Percentiles rank a stretch among this genome's conserved stretches.
Evolutionary conservation across 2,888 invertebrate genomes (phyloP).

Genomic region (Heliconius hortense): DNA sequence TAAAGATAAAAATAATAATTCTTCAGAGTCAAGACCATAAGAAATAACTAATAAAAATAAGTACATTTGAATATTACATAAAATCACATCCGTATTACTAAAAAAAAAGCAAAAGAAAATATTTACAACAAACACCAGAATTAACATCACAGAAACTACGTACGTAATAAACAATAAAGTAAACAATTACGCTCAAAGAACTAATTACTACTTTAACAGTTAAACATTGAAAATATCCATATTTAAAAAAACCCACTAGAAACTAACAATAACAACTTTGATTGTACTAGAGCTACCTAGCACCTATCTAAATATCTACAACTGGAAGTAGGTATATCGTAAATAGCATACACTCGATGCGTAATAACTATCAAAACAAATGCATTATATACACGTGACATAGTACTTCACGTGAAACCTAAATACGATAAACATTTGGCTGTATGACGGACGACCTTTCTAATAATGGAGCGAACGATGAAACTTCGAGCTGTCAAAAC

Average conservation of each 20-base stretch:
- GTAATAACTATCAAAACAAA: slow-evolving; percentile 38
- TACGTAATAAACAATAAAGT: slow-evolving; percentile 5
- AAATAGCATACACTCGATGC: slow-evolving; percentile 19
- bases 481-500: slow-evolving; percentile 53
- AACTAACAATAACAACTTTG: slow-evolving; percentile 12
- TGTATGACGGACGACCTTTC: slow-evolving; percentile 37
- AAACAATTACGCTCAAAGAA: not conserved
- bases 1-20: not conserved
- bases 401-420: slow-evolving; percentile 33
- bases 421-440: slow-evolving; percentile 29
- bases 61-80: not conserved
- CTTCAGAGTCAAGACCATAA: not conserved
- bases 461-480: slow-evolving; percentile 45
- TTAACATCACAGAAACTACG: not conserved
- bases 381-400: slow-evolving; percentile 32
- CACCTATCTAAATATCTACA: not conserved
- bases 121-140: not conserved
- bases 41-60: not conserved
- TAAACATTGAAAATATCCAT: not conserved
- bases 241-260: not conserved
- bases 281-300: not conserved
- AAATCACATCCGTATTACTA: not conserved
- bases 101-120: not conserved
- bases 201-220: not conserved
- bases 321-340: slow-evolving; percentile 24